Evolutionary conservation across 37 sponge, comb jelly and placozoan genomes (phyloP), one percentile per base, ranked within the genome.

Genomic region (Ephydatia muelleri): DNA sequence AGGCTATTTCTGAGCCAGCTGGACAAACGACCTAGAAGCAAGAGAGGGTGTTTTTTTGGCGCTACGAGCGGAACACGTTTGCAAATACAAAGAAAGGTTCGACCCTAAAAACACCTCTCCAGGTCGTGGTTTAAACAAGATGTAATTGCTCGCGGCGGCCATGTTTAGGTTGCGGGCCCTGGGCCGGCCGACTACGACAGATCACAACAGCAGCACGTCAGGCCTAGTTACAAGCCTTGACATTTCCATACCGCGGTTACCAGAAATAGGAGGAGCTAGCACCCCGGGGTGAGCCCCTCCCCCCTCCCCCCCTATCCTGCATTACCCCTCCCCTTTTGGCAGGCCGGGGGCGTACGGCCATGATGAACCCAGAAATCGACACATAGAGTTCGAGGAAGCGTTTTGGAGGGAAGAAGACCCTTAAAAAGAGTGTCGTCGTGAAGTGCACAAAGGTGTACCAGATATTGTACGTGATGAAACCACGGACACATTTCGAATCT

Each of bases 381-480:
- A 80, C 14, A 65, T 86, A 28, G 75, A 79, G 25, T 80, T 34
- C 48, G 65, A 74, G 1, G 90, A 87, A 38, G 72, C 87, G 2
- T 93, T 93, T 79, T 79, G 93, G 93, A 13, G 85, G 87, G 22
- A 23, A 21, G 3, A 73, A 67, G 26, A 34, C 67, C 19, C 67
- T 89, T 21, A 80, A 74, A 25, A 38, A 67, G 4, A 73, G 76
- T 2, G 83, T 93, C 33, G 74, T 48, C n/a, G 72, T 81, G 19
- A 93, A 93, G 64, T 93, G 93, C 49, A 89, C 90, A 73, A 81
- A 23, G 93, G 93, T 16, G 70, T 87, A 0, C 77, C 93, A 70
- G 93, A 93, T 9, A 75, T 81, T 81, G 93, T 89, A 38, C 26
- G 65, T 66, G 35, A 26, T 19, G 43, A 6, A n/a, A n/a, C n/a